Evolutionary conservation across 2,113 vertebrate genomes (phyloP).

Genomic region (Hymenochirus boettgeri): DNA sequence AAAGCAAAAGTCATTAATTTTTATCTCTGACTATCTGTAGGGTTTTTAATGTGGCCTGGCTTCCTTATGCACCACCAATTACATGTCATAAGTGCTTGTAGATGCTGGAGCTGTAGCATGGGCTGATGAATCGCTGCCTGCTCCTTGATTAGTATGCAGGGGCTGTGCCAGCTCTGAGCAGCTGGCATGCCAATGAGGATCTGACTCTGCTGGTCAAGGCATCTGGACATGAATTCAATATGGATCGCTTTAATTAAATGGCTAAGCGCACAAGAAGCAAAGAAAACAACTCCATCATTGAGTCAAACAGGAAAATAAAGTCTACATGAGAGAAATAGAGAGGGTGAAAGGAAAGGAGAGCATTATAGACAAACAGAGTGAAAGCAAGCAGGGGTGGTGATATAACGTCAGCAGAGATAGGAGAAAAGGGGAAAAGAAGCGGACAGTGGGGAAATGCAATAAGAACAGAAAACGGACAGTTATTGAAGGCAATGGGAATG

Average conservation of each 20-base stretch:
- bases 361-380: slow-evolving; percentile 7
- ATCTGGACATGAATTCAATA: slow-evolving; percentile 79
- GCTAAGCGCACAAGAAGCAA: slow-evolving; percentile 70
- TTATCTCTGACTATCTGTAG: slow-evolving; percentile 82
- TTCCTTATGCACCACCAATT: slow-evolving; percentile 80
- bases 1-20: slow-evolving; percentile 86
- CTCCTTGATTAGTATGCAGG: slow-evolving; percentile 72
- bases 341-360: slow-evolving; percentile 36
- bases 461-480: neutral
- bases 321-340: slow-evolving; percentile 45
- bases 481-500: neutral
- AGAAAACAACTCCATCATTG: slow-evolving; percentile 75
- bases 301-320: slow-evolving; percentile 68
- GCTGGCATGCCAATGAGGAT: slow-evolving; percentile 78
- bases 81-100: slow-evolving; percentile 82
- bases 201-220: slow-evolving; percentile 73
- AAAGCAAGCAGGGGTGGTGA: neutral
- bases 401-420: neutral
- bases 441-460: neutral
- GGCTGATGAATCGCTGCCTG: slow-evolving; percentile 76
- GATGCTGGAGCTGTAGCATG: slow-evolving; percentile 67
- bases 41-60: slow-evolving; percentile 79
- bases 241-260: slow-evolving; percentile 79
- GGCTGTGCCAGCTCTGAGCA: slow-evolving; percentile 66
- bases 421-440: no score